A percentile compares a stretch with the other conserved stretches of the same genome.
phyloP scores from a whole-genome alignment of 2,113 vertebrate genomes.

The Dasyornis broadbenti region DNA sequence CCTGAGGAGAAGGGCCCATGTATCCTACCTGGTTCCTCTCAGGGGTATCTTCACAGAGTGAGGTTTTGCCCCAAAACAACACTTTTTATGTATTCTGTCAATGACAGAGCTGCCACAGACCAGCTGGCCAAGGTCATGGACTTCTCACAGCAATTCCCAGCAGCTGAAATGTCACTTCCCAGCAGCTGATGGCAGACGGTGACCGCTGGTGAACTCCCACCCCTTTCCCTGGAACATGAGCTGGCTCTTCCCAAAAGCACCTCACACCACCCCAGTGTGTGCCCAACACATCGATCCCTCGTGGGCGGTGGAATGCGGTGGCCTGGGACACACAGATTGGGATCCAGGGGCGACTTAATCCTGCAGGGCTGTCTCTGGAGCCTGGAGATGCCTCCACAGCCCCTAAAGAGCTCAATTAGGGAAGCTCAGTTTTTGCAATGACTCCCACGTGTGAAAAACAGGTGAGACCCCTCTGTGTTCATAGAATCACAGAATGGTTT shows the following conservation, averaged over 20 bases:
- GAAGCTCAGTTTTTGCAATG: neutral
- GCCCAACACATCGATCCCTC: rapidly evolving
- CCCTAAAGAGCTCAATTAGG: rapidly evolving
- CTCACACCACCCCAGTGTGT: rapidly evolving
- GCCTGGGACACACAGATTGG: neutral
- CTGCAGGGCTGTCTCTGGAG: neutral
- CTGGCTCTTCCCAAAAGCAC: neutral
- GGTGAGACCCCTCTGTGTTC: neutral
- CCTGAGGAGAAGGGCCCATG: neutral
- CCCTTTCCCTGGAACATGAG: neutral
- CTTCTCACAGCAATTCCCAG: neutral
- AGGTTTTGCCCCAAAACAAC: neutral
- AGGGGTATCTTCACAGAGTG: neutral
- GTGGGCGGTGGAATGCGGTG: rapidly evolving
- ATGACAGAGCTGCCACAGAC: neutral
- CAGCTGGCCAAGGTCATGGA: neutral
- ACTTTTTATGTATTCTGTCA: neutral
- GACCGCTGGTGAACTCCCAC: rapidly evolving
- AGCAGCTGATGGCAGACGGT: neutral
- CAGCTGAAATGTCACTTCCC: neutral
- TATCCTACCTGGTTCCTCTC: neutral
- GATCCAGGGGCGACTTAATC: rapidly evolving
- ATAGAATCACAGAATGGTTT: neutral
- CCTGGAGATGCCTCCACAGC: neutral
- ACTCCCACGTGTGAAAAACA: neutral